Evolutionary conservation across 2,797 vertebrate genomes (phyloP).

Genomic region (Parauchenoglanis punctatus): DNA sequence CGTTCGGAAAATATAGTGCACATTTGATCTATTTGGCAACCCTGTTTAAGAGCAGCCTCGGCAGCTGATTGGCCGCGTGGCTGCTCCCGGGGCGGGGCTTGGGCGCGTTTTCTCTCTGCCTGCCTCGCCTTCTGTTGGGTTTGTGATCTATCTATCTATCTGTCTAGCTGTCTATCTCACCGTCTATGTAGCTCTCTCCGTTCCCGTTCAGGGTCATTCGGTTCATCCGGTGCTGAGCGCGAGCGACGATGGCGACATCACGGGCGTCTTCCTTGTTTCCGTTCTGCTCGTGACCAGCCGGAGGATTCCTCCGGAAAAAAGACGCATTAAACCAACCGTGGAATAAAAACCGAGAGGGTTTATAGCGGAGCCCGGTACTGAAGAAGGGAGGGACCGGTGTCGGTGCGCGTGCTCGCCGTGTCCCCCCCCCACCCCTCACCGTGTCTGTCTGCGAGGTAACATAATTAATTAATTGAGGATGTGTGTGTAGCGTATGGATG

Average conservation of each 20-base stretch:
- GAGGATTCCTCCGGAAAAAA: background rate
- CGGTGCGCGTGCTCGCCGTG: background rate
- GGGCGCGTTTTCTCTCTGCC: slow-evolving; percentile 49
- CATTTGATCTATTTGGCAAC: background rate
- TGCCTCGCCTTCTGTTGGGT: slow-evolving; percentile 32
- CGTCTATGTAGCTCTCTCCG: slow-evolving; percentile 7
- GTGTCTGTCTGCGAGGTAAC: slow-evolving; percentile 16
- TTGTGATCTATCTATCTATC: slow-evolving; percentile 30
- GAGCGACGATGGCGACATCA: slow-evolving; percentile 68
- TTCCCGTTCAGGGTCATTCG: slow-evolving; percentile 53
- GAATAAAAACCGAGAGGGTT: slow-evolving; percentile 25
- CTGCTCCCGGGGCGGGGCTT: slow-evolving; percentile 21
- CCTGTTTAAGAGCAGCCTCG: background rate
- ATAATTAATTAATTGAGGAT: background rate
- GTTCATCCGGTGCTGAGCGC: slow-evolving; percentile 58
- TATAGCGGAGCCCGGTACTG: slow-evolving; percentile 38
- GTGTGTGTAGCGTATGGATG: no score
- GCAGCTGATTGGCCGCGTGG: slow-evolving; percentile 1
- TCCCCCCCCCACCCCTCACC: background rate
- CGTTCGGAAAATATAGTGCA: background rate
- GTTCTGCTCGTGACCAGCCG: slow-evolving; percentile 39
- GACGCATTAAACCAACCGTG: background rate
- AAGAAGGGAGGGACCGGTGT: slow-evolving; percentile 50
- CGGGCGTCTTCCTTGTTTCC: slow-evolving; percentile 53
- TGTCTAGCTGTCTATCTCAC: slow-evolving; percentile 20